A percentile compares a stretch with the other conserved stretches of the same genome.
Evolutionary conservation across 2,113 vertebrate species (phyloP).

Genomic region (Aptenodytes patagonicus): DNA sequence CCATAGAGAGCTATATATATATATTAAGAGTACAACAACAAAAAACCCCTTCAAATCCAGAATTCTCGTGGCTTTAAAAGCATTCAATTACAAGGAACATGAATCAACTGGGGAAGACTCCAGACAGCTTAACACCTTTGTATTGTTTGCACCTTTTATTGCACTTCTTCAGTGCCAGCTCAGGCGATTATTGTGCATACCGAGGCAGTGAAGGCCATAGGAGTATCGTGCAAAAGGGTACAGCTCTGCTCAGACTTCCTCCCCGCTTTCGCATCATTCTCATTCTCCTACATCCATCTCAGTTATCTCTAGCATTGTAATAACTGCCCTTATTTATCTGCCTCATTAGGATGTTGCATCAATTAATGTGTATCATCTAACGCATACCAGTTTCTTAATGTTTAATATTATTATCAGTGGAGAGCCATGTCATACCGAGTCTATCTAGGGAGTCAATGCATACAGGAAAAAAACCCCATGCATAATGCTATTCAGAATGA

Average conservation of each 20-base stretch:
- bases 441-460: neutral
- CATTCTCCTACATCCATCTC: neutral
- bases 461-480: neutral
- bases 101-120: neutral
- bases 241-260: neutral
- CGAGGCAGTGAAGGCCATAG: neutral
- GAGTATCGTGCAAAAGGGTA: neutral
- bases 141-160: conserved; percentile 29
- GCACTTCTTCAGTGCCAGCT: conserved; percentile 19
- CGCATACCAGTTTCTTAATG: neutral
- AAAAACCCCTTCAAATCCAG: neutral
- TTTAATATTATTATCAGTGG: neutral
- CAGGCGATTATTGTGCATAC: neutral
- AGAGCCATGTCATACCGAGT: neutral
- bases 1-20: neutral
- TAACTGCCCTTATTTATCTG: conserved; percentile 7
- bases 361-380: neutral
- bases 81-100: conserved; percentile 21
- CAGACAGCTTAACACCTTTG: conserved; percentile 19
- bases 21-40: neutral
- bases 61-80: conserved; percentile 8
- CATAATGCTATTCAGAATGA: neutral
- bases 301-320: neutral
- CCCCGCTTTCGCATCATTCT: neutral
- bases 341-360: neutral